Evolutionary conservation across 2,797 vertebrate genomes (phyloP).

Genomic region (Paedocypris micromegethes): DNA sequence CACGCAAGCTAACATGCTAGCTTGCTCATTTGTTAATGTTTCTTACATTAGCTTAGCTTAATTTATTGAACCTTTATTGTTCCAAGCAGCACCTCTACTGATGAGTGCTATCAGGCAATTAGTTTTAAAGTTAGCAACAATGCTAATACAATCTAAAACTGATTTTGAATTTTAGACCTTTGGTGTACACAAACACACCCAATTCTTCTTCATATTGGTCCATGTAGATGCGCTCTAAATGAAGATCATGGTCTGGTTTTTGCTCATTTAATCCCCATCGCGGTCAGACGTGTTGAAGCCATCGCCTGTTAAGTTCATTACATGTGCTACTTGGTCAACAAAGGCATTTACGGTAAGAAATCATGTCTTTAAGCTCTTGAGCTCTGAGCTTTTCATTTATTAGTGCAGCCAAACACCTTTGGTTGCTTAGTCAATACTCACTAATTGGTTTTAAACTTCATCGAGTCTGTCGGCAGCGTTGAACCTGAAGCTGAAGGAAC

Average conservation of each 20-base stretch:
- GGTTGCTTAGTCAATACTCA: conserved; percentile 43
- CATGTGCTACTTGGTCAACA: conserved; percentile 11
- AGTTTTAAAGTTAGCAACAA: no score
- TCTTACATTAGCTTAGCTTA: no score
- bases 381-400: conserved; percentile 33
- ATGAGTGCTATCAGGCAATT: no score
- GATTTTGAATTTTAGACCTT: no score
- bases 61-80: no score
- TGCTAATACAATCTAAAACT: no score
- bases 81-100: no score
- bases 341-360: conserved; percentile 18
- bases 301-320: conserved; percentile 6
- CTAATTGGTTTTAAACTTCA: conserved; percentile 49
- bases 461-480: conserved; percentile 41
- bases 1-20: no score
- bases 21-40: no score
- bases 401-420: conserved; percentile 31
- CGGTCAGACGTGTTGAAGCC: conserved; percentile 11
- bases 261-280: neutral
- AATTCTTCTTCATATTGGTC: no score
- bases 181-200: no score
- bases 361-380: conserved; percentile 27
- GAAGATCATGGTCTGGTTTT: neutral
- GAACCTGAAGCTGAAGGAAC: conserved; percentile 36
- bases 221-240: neutral